Conservation (phyloP, 1,140 invertebrate genomes). For the Andricus grossulariae region DNA sequence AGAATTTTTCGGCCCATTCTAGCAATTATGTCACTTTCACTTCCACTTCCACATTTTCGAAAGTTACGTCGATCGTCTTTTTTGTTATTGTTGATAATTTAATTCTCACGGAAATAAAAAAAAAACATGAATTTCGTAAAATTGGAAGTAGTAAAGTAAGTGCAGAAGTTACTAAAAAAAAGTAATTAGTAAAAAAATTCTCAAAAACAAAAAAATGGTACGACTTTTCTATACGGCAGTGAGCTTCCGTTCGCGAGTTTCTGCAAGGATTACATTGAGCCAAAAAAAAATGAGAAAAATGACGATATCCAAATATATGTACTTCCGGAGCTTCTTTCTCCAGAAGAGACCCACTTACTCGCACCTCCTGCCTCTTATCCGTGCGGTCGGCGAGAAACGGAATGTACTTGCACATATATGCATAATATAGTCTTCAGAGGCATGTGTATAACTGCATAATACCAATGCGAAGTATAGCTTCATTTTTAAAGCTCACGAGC, state of each 20-base stretch:
- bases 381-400: conserved; percentile 3
- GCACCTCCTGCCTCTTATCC: conserved; percentile 12
- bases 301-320: conserved; percentile 28
- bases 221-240: too few species aligned
- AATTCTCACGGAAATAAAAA: too few species aligned
- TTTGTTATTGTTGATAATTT: too few species aligned
- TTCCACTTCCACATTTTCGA: too few species aligned
- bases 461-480: conserved; percentile 12
- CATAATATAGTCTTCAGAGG: neutral
- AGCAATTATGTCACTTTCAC: too few species aligned
- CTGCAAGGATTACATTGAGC: neutral
- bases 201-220: too few species aligned
- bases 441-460: neutral
- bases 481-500: conserved; percentile 45
- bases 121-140: too few species aligned
- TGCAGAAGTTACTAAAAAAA: too few species aligned
- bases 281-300: neutral
- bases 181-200: too few species aligned
- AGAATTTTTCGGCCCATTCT: too few species aligned
- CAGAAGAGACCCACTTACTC: conserved; percentile 16
- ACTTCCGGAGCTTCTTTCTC: conserved; percentile 8
- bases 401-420: neutral
- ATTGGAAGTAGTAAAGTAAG: too few species aligned
- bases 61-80: too few species aligned
- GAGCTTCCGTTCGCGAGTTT: neutral